These are phyloP conservation scores for Strigops habroptila DNA, from an alignment of 2,113 vertebrate species.

Conservation along the genomic window DNA sequence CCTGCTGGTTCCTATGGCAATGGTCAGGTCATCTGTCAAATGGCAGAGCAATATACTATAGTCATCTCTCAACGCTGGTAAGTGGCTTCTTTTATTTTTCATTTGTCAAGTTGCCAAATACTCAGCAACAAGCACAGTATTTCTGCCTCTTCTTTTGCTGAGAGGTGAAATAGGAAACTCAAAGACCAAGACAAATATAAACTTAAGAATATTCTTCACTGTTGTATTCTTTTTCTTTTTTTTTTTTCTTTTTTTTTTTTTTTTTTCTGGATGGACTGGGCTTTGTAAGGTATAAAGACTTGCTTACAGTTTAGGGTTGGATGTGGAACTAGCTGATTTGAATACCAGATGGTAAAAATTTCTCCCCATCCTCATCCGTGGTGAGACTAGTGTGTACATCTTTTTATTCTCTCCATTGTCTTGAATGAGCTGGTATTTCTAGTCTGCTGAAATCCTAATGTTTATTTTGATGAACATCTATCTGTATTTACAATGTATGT, in stretches of 20 bases:
- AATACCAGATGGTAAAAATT: neutral
- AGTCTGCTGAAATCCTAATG: neutral
- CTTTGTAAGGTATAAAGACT: rapidly evolving
- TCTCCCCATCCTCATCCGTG: neutral
- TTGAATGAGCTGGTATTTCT: neutral
- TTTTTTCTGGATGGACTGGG: neutral
- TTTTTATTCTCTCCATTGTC: neutral
- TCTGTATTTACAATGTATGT: neutral
- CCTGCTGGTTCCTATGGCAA: conserved; percentile 24
- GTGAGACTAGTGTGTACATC: neutral
- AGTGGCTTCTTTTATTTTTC: conserved; percentile 23
- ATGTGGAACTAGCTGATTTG: neutral
- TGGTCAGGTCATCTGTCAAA: conserved; percentile 9
- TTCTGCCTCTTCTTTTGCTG: neutral
- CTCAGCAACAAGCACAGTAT: neutral
- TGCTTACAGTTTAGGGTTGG: neutral
- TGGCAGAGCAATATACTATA: neutral
- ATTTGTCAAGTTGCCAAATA: conserved; percentile 16
- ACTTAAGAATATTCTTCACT: neutral
- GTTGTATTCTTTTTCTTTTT: neutral
- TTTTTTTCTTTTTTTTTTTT: neutral
- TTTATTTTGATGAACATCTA: neutral
- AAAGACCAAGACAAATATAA: neutral
- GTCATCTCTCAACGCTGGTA: neutral
- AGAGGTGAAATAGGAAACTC: neutral